Percentiles rank a stretch among this genome's conserved stretches.
These are phyloP conservation scores for Frankliniella fusca DNA, from an alignment of 2,888 invertebrate species.

Conservation along the genomic window DNA sequence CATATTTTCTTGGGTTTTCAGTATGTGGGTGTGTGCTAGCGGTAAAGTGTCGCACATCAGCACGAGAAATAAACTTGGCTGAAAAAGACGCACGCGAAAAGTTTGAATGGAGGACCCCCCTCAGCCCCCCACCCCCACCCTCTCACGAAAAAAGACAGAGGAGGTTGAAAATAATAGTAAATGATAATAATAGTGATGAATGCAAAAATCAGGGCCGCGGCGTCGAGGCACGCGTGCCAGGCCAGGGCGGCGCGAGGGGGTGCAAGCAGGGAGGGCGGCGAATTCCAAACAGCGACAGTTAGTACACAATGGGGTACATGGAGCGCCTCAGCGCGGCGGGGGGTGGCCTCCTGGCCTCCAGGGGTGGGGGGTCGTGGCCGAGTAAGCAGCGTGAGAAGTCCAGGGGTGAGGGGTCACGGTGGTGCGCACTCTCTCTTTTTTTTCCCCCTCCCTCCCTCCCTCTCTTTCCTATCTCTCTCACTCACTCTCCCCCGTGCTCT, in stretches of 20 bases:
- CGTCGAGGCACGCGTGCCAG: neutral
- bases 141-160: too few species aligned
- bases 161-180: too few species aligned
- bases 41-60: too few species aligned
- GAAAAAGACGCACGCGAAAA: too few species aligned
- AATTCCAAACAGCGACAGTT: slow-evolving; percentile 12
- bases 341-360: neutral
- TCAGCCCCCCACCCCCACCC: too few species aligned
- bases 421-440: slow-evolving; percentile 39
- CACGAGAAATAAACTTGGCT: too few species aligned
- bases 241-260: neutral
- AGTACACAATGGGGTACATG: slow-evolving; percentile 12
- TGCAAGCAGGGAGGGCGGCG: neutral
- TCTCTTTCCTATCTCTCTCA: neutral
- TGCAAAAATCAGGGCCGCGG: neutral
- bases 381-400: slow-evolving; percentile 21
- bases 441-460: neutral
- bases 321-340: slow-evolving; percentile 26
- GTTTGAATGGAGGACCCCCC: too few species aligned
- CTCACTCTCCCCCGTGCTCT: neutral
- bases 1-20: too few species aligned
- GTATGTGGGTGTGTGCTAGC: too few species aligned
- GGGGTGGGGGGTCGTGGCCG: slow-evolving; percentile 31
- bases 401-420: slow-evolving; percentile 41
- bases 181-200: too few species aligned